Evolutionary conservation across 2,888 invertebrate genomes (phyloP).

Genomic region (Melanotus villosus): DNA sequence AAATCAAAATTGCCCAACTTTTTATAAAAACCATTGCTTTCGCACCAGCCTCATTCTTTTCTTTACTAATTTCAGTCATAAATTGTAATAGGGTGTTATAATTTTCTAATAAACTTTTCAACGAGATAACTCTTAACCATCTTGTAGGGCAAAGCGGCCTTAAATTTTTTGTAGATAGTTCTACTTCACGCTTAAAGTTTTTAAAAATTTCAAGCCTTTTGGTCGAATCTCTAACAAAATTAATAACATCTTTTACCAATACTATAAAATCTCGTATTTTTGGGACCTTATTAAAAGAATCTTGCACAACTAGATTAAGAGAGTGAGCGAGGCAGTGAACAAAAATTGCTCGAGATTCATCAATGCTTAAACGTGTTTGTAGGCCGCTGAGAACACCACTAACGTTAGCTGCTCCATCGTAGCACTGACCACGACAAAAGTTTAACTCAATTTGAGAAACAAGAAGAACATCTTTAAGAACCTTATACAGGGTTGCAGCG

Average conservation of each 20-base stretch:
- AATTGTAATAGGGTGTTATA: slow-evolving; percentile 1
- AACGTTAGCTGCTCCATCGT: too few species aligned
- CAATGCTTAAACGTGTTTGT: background rate
- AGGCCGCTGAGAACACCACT: background rate
- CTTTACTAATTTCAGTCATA: slow-evolving; percentile 2
- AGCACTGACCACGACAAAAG: too few species aligned
- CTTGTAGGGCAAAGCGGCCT: slow-evolving; percentile 1
- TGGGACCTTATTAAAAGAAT: background rate
- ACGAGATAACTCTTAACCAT: slow-evolving; percentile 1
- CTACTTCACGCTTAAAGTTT: background rate
- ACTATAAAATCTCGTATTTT: background rate
- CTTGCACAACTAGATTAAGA: background rate
- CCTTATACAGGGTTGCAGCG: background rate
- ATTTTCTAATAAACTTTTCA: slow-evolving; percentile 25
- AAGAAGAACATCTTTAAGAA: background rate
- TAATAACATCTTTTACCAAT: slow-evolving; percentile 2
- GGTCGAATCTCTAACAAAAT: background rate
- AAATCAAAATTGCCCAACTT: slow-evolving; percentile 9
- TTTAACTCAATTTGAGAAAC: too few species aligned
- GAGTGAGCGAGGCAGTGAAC: slow-evolving; percentile 2
- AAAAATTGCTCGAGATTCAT: background rate
- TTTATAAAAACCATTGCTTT: slow-evolving; percentile 11
- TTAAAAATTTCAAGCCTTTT: background rate
- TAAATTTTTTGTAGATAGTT: background rate
- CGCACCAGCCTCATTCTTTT: too few species aligned